Percentiles rank a stretch among this genome's conserved stretches.
phyloP scores from a whole-genome alignment of 64 coral and sea anemone genomes.

The Pachyseris speciosa region DNA sequence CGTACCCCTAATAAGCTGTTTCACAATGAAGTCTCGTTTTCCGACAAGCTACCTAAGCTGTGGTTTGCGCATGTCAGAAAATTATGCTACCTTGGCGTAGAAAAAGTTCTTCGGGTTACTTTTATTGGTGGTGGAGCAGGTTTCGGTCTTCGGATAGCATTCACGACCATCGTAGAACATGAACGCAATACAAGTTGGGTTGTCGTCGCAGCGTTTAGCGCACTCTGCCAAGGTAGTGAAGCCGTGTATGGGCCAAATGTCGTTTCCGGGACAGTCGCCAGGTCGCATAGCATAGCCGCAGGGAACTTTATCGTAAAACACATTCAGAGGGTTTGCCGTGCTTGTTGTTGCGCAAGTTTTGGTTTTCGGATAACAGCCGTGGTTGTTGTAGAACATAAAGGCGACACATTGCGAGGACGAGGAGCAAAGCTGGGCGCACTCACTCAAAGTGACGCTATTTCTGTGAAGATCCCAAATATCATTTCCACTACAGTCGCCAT shows the following conservation, averaged over 20 bases:
- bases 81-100: constrained; percentile 12
- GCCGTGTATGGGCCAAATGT: constrained; percentile 32
- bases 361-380: neutral
- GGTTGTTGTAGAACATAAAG: constrained; percentile 41
- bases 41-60: too few species aligned
- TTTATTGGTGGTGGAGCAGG: neutral
- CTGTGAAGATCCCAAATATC: constrained; percentile 11
- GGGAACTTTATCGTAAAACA: constrained; percentile 35
- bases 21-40: too few species aligned
- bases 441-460: neutral
- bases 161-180: neutral
- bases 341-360: neutral
- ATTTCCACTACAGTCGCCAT: constrained; percentile 11
- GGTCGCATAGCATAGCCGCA: neutral
- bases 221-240: neutral
- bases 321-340: neutral
- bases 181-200: neutral
- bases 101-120: neutral
- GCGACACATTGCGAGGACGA: neutral
- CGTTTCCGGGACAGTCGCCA: constrained; percentile 41
- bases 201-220: neutral
- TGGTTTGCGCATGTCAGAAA: too few species aligned
- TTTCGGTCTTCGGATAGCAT: constrained; percentile 31
- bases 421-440: constrained; percentile 10
- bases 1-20: neutral